Base-by-base conservation (phyloP, 2,888 invertebrate genomes). In the Lochmaea crataegi region DNA sequence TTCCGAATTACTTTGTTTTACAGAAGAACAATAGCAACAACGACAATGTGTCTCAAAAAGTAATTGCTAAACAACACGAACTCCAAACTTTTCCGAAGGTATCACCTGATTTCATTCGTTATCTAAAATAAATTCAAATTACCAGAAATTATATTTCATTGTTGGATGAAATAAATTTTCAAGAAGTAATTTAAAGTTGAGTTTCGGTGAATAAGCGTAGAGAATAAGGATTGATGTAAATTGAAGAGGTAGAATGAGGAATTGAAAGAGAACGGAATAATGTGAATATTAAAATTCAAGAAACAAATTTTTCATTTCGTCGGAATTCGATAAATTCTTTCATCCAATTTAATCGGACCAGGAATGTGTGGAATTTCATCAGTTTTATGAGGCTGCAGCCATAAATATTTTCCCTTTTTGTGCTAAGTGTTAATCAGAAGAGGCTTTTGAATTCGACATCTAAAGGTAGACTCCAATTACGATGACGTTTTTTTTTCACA, bases 221-320 rank as follows among this genome's bases (percentile, higher is more conserved):
- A 75, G 73, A 75, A 76, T 77, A 70, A 77, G 74, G 75, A 76
- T 77, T 76, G 77, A 77, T 77, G 77, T 77, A 72, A 77, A 76
- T 76, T 76, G 78, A 75, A 75, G 78, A 71, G 74, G 76, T 72
- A 75, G 76, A 75, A 76, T 71, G 73, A 75, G 74, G 69, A 74
- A 68, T 69, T 73, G 77, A 79, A 79, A 76, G 77, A 76, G 78
- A 78, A 78, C 69, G 71, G 76, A 78, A 78, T 79, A 80, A 79
- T 78, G 78, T 76, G 78, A 78, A 80, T 78, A 80, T 80, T 80
- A 79, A 78, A 80, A 80, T 80, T 78, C 80, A 76, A 78, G 79
- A 78, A 79, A 80, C 80, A 79, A 79, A 79, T 79, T 78, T 78
- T 80, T 78, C 79, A 78, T 80, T 79, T 77, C 77, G 73, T 71